Evolutionary conservation across 1,140 invertebrate genomes (phyloP).

Genomic region (Drosophila arawakana): DNA sequence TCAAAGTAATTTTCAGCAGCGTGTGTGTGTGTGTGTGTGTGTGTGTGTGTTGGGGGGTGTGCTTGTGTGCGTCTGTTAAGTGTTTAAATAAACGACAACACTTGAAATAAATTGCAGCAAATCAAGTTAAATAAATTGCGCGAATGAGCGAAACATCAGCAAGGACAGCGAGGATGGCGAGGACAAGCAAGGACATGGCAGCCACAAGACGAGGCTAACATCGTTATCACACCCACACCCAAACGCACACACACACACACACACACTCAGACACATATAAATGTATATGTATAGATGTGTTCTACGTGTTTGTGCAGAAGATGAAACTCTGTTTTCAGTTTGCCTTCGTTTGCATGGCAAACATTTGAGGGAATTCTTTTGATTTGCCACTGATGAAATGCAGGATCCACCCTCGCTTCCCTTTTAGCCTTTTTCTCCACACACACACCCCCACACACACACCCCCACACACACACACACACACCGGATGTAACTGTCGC

Average conservation of each 20-base stretch:
- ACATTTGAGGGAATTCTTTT: constrained; percentile 41
- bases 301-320: constrained; percentile 2
- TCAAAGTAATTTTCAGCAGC: constrained; percentile 22
- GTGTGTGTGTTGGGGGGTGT: constrained; percentile 21
- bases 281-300: background rate
- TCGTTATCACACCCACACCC: constrained; percentile 53
- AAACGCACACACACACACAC: constrained; percentile 1
- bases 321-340: constrained; percentile 10
- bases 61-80: constrained; percentile 44
- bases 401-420: background rate
- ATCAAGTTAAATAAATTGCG: constrained; percentile 82
- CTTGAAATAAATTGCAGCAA: constrained; percentile 81
- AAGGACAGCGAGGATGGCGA: constrained; percentile 16
- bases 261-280: background rate
- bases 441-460: background rate
- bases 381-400: constrained; percentile 51
- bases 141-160: constrained; percentile 66
- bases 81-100: constrained; percentile 82
- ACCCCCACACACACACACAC: background rate
- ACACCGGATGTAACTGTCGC: constrained; percentile 28
- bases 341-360: constrained; percentile 26
- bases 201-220: constrained; percentile 29
- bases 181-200: constrained; percentile 36
- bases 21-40: background rate
- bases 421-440: background rate